phyloP scores from a whole-genome alignment of 92 coral and sea anemone species.

The Blastomussa wellsi region DNA sequence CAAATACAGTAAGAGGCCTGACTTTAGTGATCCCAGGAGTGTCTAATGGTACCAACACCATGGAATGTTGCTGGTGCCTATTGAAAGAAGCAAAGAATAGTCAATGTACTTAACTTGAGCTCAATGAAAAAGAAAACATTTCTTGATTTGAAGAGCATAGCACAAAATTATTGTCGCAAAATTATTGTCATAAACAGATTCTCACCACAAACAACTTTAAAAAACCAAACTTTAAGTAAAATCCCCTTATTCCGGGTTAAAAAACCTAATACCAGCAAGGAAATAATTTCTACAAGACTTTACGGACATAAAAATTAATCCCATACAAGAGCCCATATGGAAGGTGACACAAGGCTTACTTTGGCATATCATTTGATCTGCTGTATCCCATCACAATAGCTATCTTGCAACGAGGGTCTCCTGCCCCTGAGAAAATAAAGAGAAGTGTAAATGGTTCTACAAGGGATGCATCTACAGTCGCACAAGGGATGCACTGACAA shows the following conservation, averaged over 20 bases:
- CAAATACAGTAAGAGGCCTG: conserved; percentile 86
- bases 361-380: conserved; percentile 60
- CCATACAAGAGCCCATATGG: neutral
- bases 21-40: conserved; percentile 85
- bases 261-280: neutral
- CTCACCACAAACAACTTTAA: too few species aligned
- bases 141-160: too few species aligned
- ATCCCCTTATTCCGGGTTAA: too few species aligned
- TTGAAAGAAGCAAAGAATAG: neutral
- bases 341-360: conserved; percentile 40
- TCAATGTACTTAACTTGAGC: neutral
- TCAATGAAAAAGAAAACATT: too few species aligned
- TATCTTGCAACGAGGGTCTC: conserved; percentile 91
- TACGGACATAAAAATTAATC: too few species aligned
- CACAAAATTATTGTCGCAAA: too few species aligned
- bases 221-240: neutral
- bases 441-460: neutral
- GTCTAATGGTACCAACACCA: conserved; percentile 92
- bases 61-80: conserved; percentile 90
- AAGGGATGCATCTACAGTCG: neutral
- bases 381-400: conserved; percentile 89
- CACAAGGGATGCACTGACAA: too few species aligned
- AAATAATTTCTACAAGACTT: too few species aligned
- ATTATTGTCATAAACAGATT: too few species aligned
- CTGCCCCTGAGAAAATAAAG: conserved; percentile 72